Percentiles rank a stretch among this genome's conserved stretches.
phyloP scores from a whole-genome alignment of 2,113 vertebrate species.

The Gambusia holbrooki region DNA sequence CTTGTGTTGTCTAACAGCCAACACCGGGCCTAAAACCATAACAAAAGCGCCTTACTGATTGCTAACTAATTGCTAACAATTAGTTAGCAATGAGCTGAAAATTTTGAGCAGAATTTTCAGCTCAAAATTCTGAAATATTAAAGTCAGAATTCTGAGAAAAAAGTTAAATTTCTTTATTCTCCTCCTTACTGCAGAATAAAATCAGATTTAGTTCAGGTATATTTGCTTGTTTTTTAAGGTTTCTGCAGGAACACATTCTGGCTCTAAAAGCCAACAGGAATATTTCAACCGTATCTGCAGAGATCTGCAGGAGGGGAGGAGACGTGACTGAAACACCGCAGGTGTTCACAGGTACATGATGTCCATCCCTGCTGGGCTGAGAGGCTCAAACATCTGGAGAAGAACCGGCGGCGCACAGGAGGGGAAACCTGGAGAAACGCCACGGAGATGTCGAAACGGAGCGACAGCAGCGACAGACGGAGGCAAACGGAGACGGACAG shows the following conservation, averaged over 20 bases:
- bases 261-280: constrained; percentile 31
- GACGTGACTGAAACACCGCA: constrained; percentile 57
- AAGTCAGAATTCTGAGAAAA: too few species aligned
- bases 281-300: constrained; percentile 30
- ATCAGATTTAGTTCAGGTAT: too few species aligned
- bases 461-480: constrained; percentile 41
- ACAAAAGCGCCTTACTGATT: not conserved
- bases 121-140: too few species aligned
- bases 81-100: too few species aligned
- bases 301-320: not conserved
- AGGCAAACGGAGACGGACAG: constrained; percentile 33
- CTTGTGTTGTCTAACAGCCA: not conserved
- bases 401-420: constrained; percentile 11
- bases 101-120: too few species aligned
- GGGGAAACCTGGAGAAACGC: constrained; percentile 21
- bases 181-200: too few species aligned
- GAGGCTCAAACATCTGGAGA: constrained; percentile 27
- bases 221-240: not conserved
- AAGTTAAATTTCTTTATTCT: too few species aligned
- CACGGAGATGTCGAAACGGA: constrained; percentile 45
- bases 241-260: not conserved
- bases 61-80: too few species aligned
- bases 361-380: constrained; percentile 23
- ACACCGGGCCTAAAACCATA: not conserved
- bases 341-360: constrained; percentile 60